A percentile compares a stretch with the other conserved stretches of the same genome.
These are phyloP conservation scores for Talpa occidentalis DNA, from an alignment of 2,113 vertebrate species.

Conservation along the genomic window DNA sequence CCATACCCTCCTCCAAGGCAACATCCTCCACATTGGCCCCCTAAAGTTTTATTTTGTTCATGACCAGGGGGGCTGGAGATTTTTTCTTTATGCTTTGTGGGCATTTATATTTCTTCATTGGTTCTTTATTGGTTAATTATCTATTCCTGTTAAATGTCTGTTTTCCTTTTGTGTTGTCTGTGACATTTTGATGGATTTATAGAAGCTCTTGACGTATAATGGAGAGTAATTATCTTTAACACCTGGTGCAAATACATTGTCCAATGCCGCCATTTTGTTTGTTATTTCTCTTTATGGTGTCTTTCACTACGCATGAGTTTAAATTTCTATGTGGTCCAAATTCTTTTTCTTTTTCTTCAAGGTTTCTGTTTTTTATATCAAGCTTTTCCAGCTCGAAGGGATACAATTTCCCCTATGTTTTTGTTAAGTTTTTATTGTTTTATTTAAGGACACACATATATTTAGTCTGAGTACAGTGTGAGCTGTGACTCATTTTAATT, in stretches of 20 bases:
- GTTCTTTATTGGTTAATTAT: background rate
- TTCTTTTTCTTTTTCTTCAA: background rate
- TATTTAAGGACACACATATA: background rate
- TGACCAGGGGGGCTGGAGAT: background rate
- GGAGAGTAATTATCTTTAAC: background rate
- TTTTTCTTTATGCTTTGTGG: background rate
- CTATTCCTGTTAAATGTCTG: background rate
- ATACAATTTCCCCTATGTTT: background rate
- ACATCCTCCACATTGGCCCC: too few species aligned
- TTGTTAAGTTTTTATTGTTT: slow-evolving; percentile 8
- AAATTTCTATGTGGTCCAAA: background rate
- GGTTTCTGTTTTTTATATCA: background rate
- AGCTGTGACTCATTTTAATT: background rate
- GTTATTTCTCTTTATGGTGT: background rate
- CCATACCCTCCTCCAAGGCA: too few species aligned
- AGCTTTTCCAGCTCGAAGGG: background rate
- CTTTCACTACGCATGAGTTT: background rate
- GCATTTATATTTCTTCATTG: background rate
- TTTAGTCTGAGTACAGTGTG: background rate
- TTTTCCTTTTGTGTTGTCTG: background rate
- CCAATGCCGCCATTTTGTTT: background rate
- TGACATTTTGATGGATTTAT: background rate
- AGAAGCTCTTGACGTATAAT: background rate
- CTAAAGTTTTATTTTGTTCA: background rate
- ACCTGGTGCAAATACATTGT: background rate